Base-by-base conservation (phyloP, 2,797 vertebrate species). In the Eurystomus glaucurus region DNA sequence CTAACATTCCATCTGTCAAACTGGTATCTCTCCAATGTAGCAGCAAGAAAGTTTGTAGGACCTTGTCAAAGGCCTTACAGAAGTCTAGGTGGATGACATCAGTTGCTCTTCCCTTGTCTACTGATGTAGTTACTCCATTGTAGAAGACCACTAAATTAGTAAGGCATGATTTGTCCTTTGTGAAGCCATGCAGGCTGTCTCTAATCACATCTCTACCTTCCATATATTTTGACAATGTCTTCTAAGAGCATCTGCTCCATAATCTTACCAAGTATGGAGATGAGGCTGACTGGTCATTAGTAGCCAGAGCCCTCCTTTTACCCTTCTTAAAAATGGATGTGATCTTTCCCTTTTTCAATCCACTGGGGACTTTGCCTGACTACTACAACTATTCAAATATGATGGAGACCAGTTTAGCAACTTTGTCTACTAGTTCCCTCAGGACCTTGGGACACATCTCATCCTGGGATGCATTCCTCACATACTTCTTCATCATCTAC, bases 271-370 rank as follows among this genome's bases (percentile, higher is more conserved):
- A 20, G 7, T 19, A 19, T 31, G 18, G 17, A 75, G 15, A 15
- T 48, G 13, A 35, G 19, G 13, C 13, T 64, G 21, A 41, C 13
- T 46, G 20, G 35, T 35, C 35, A 35, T 21, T 37, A 64, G 14
- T 25, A 83, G 16, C 41, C 31, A 48, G 19, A 8, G 28, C 23
- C 2, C 1, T 79, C 12, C 12, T 54, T 54, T 62, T 18, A 82
- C 2, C 0, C 0, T 35, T 85, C 61, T 58, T 6, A 21, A 69
- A 86, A 84, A 58, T 17, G 2, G 3, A 3, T 0, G 0, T 28
- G n/a, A 13, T 29, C 2, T 26, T 35, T 69, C 54, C 6, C 9
- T 48, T 93, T 91, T 39, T 43, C 33, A 10, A 52, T 20, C 35
- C 21, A 22, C 41, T 57, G 15, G 16, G 21, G 14, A 37, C 37